These are phyloP conservation scores for Riparia riparia DNA, from an alignment of 2,113 vertebrate species.

Conservation along the genomic window DNA sequence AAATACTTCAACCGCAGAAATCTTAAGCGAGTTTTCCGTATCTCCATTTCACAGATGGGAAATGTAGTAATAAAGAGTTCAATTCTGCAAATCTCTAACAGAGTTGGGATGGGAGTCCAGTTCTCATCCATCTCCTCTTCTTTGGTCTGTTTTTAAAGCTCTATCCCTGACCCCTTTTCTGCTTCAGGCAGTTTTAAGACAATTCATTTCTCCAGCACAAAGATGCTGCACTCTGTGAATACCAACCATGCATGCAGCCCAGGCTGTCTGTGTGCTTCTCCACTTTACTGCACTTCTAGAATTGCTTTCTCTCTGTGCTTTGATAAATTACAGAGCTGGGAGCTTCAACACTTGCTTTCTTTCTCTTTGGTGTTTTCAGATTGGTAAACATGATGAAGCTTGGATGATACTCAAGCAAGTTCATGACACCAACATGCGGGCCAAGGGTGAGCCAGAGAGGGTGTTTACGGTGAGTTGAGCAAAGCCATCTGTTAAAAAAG, in stretches of 20 bases:
- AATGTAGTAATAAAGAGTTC: not conserved
- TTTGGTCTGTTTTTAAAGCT: not conserved
- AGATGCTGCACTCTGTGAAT: not conserved
- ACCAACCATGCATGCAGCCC: not conserved
- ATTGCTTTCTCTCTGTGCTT: not conserved
- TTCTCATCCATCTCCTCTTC: not conserved
- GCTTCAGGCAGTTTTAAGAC: not conserved
- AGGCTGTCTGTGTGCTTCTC: not conserved
- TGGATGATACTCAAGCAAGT: constrained; percentile 97
- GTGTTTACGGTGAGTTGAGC: constrained; percentile 90
- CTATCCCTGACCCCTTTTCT: not conserved
- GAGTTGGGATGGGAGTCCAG: not conserved
- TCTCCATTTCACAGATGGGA: not conserved
- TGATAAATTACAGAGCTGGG: not conserved
- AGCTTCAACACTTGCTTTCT: not conserved
- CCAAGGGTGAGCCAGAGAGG: constrained; percentile 92
- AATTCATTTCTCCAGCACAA: not conserved
- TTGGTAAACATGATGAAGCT: constrained; percentile 93
- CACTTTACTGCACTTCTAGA: not conserved
- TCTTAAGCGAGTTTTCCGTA: not conserved
- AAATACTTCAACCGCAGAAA: not conserved
- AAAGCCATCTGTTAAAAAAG: not conserved
- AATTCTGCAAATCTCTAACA: not conserved
- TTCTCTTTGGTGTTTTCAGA: constrained; percentile 76
- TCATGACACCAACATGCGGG: constrained; percentile 97